These are phyloP conservation scores for Chesias legatella DNA, from an alignment of 2,888 invertebrate species.

Conservation along the genomic window DNA sequence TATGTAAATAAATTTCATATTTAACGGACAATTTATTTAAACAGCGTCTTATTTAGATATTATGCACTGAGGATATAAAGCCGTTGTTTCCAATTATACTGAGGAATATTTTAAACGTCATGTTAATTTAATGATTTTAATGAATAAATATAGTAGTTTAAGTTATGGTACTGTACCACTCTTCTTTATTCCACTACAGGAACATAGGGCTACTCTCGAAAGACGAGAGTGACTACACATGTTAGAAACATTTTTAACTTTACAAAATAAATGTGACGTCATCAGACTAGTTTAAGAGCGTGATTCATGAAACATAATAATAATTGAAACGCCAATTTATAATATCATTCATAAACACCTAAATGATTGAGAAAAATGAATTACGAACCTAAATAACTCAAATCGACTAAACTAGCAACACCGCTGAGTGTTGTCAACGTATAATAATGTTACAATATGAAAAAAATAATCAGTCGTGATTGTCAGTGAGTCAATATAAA, in stretches of 20 bases:
- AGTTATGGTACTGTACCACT: slow-evolving; percentile 9
- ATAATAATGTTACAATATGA: slow-evolving; percentile 24
- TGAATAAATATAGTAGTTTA: slow-evolving; percentile 27
- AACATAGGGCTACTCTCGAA: no score
- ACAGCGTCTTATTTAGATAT: slow-evolving; percentile 4
- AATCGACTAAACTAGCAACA: slow-evolving; percentile 11
- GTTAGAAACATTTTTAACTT: slow-evolving; percentile 13
- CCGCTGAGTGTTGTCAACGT: slow-evolving; percentile 12
- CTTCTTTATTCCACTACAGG: no score
- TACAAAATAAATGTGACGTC: slow-evolving; percentile 52
- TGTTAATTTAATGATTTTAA: background rate
- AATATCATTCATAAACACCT: slow-evolving; percentile 1
- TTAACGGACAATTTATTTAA: slow-evolving; percentile 1
- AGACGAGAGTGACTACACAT: background rate
- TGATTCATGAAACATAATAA: slow-evolving; percentile 29
- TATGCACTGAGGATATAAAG: slow-evolving; percentile 10
- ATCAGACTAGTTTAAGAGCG: slow-evolving; percentile 51
- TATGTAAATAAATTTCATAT: slow-evolving; percentile 8
- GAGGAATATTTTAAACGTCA: no score
- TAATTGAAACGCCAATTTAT: slow-evolving; percentile 7
- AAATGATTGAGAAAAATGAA: slow-evolving; percentile 2
- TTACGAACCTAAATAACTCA: slow-evolving; percentile 1
- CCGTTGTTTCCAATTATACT: slow-evolving; percentile 6
- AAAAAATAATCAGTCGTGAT: slow-evolving; percentile 56
- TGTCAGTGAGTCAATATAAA: slow-evolving; percentile 45